Conservation (phyloP, 2,797 vertebrate species). For the Loris lydekkerianus region DNA sequence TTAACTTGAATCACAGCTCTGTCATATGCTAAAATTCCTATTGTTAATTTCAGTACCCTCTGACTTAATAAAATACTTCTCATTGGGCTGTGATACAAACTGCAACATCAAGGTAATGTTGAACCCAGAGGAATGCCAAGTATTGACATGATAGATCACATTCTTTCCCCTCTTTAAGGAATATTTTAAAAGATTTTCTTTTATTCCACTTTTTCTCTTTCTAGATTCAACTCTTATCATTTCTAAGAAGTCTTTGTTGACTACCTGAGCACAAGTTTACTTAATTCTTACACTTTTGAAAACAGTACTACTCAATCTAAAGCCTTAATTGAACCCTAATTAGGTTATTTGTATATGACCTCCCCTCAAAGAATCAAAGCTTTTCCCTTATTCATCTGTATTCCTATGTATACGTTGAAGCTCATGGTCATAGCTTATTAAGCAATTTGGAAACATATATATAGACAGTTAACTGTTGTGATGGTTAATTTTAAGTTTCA, state of each 20-base stretch:
- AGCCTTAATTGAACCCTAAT: background rate
- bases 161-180: background rate
- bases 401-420: background rate
- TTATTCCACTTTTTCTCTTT: background rate
- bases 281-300: conserved; percentile 49
- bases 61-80: conserved; percentile 3
- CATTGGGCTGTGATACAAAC: background rate
- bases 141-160: background rate
- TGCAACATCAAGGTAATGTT: background rate
- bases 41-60: background rate
- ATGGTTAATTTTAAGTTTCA: background rate
- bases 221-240: background rate
- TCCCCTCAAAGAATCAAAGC: background rate
- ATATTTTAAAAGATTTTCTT: background rate
- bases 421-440: background rate
- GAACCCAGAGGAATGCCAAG: conserved; percentile 3
- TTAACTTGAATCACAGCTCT: conserved; percentile 14
- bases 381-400: background rate
- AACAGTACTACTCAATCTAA: conserved; percentile 4
- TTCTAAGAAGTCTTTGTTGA: background rate
- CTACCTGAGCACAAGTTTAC: background rate
- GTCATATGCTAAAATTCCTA: background rate
- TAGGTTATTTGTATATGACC: background rate
- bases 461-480: background rate
- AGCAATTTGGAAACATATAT: background rate